Evolutionary conservation across 2,888 invertebrate genomes (phyloP), one percentile per base, ranked within the genome.

Genomic region (Rhingia rostrata): DNA sequence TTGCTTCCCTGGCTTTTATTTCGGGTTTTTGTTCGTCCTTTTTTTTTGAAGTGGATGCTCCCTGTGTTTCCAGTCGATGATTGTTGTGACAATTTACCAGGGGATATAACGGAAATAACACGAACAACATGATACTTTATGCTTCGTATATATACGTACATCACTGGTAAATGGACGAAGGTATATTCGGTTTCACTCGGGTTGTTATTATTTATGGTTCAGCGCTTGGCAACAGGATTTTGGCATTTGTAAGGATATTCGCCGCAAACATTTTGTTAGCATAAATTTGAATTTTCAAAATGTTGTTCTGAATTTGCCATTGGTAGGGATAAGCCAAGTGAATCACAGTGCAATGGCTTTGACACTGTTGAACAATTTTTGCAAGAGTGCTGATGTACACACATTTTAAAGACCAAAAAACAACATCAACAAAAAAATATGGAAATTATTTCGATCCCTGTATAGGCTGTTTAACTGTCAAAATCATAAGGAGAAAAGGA

Each of bases 21-120:
- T 12, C 9, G 10, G 33, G 7, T 14, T 49, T 12, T 54, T n/a
- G 35, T 49, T 14, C 22, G 5, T n/a, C 14, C 6, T 43, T 10
- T 35, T 12, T 14, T 37, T 45, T 41, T 33, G 7, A 39, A 33
- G 3, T 12, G 5, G 22, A 6, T 60, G 33, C n/a, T 67, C 53
- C 39, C 39, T 30, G 41, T 61, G 22, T 70, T 53, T 43, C 58
- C 64, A 66, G 54, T 66, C 60, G 72, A 82, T 78, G 64, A 78
- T 47, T 78, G 66, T 82, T 82, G 78, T 66, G 70, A 82, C 78
- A 82, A 72, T 72, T 66, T 66, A 56, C 53, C 60, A 58, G 22
- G 39, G 70, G 70, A 82, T 72, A 77, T 35, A 39, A 72, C 41
- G 49, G 39, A 72, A 61, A 61, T 61, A 51, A 60, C 75, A 69